A percentile compares a stretch with the other conserved stretches of the same genome.
phyloP scores from a whole-genome alignment of 2,888 invertebrate species.

The Diadegma fenestrale region DNA sequence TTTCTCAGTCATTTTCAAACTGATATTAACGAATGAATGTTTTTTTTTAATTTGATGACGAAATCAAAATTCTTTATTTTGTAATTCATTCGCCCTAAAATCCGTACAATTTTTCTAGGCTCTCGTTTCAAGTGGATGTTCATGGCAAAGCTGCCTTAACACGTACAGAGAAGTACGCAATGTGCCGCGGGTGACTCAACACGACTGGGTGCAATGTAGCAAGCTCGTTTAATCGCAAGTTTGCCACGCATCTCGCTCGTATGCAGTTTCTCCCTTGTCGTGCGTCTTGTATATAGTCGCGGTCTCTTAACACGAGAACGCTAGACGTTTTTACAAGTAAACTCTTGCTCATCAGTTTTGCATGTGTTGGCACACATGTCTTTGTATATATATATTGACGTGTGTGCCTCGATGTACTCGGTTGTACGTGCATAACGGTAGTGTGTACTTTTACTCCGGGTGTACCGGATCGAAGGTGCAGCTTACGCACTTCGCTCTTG shows the following conservation, averaged over 20 bases:
- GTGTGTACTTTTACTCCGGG: conserved; percentile 2
- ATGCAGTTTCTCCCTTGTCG: conserved; percentile 23
- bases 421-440: not conserved
- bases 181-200: conserved; percentile 44
- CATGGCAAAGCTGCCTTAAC: conserved; percentile 41
- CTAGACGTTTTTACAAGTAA: conserved; percentile 37
- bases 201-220: conserved; percentile 52
- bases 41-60: not conserved
- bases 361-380: not conserved
- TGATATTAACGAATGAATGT: not conserved
- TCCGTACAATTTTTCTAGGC: not conserved
- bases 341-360: conserved; percentile 54
- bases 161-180: conserved; percentile 33
- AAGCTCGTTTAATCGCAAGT: conserved; percentile 60
- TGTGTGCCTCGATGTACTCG: not conserved
- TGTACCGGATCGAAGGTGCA: conserved; percentile 24
- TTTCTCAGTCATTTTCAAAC: not conserved
- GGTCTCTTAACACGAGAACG: conserved; percentile 45
- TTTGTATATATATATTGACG: not conserved
- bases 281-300: conserved; percentile 59
- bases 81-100: not conserved
- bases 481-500: conserved; percentile 46
- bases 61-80: not conserved
- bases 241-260: conserved; percentile 46
- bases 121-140: not conserved